Base-by-base conservation (phyloP, 35 echinoderm and acorn worm species). In the Hemicentrotus pulcherrimus region DNA sequence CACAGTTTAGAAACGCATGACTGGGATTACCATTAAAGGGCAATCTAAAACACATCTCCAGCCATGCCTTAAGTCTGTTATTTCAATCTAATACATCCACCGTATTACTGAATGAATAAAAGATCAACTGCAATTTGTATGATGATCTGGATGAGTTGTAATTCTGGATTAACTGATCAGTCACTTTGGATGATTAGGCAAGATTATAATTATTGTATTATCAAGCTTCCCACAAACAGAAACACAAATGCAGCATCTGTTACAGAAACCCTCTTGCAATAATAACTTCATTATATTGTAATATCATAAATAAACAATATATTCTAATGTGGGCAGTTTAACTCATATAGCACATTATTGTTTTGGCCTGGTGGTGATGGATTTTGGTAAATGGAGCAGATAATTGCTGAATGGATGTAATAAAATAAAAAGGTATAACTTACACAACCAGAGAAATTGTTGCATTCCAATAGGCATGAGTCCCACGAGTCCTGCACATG, bases 371-470 rank as follows among this genome's bases (percentile, higher is more conserved):
- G 8, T 78, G 65, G 65, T 28, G n/a, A 78, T 28, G 28, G 19
- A 78, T 78, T 78, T 78, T 78, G 65, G 65, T n/a, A 78, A 78
- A 78, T 78, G 65, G 65, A 78, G 65, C 65, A 78, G n/a, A 78
- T 28, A 78, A 78, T 28, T 78, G 65, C 65, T 22, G n/a, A n/a
- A 78, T 78, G 28, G 28, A 78, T 78, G 61, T 28, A 70, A 70
- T 70, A 2, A 28, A 70, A 70, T 70, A 70, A 24, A 70, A 70
- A 0, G 2, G 65, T n/a, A 6, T n/a, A 28, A 78, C 65, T 78
- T 78, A 78, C 65, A 78, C 65, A 78, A 28, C 65, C 65, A 28
- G 65, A 78, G 19, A 78, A 78, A 78, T 78, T n/a, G 19, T 22
- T 78, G 65, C 65, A 78, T 78, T 78, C 65, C 65, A 78, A 28